Percentiles rank a stretch among this genome's conserved stretches.
Evolutionary conservation across 1,140 invertebrate genomes (phyloP).

Genomic region (Hycleus cichorii): DNA sequence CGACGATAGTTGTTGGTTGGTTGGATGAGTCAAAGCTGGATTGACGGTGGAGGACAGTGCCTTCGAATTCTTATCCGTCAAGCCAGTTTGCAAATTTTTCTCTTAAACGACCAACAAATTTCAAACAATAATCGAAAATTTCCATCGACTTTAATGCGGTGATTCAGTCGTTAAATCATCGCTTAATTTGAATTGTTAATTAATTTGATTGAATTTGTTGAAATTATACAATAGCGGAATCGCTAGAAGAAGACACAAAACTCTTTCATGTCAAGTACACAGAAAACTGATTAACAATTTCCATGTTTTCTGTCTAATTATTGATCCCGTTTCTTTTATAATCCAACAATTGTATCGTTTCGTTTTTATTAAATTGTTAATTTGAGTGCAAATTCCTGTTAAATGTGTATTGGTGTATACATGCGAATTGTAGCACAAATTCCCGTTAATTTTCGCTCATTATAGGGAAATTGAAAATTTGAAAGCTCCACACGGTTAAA

Average conservation of each 20-base stretch:
- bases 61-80: too few relatives aligned
- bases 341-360: conserved; percentile 6
- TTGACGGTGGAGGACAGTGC: too few relatives aligned
- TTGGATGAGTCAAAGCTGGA: too few relatives aligned
- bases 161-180: not conserved
- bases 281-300: not conserved
- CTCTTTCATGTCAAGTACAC: not conserved
- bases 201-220: not conserved
- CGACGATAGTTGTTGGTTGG: not conserved
- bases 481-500: not conserved
- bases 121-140: too few relatives aligned
- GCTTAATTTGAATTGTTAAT: not conserved
- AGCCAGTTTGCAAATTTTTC: too few relatives aligned
- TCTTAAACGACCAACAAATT: too few relatives aligned
- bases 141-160: too few relatives aligned
- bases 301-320: not conserved
- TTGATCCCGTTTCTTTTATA: conserved; percentile 7
- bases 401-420: not conserved
- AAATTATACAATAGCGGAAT: not conserved
- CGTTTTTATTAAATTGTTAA: conserved; percentile 6
- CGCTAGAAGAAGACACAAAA: too few relatives aligned
- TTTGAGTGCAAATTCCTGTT: conserved; percentile 13
- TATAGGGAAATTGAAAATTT: not conserved
- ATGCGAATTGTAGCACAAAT: conserved; percentile 11
- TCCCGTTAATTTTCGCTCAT: not conserved